Evolutionary conservation across 2,113 vertebrate genomes (phyloP).

Genomic region (Merops nubicus): DNA sequence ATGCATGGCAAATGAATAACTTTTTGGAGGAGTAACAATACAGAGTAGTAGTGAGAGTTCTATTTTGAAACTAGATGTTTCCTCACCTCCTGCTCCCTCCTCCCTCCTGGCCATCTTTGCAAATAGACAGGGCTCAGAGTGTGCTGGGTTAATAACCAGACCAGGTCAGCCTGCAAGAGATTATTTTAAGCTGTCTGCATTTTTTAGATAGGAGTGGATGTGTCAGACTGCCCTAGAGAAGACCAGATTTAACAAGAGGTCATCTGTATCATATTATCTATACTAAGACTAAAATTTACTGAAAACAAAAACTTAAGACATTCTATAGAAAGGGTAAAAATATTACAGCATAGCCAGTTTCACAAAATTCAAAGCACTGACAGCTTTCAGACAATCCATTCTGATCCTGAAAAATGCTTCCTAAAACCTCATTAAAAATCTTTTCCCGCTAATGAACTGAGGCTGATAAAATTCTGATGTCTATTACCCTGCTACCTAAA

Average conservation of each 20-base stretch:
- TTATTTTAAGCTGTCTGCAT: constrained; percentile 59
- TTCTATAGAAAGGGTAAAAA: neutral
- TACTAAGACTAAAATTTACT: constrained; percentile 16
- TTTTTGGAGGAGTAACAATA: neutral
- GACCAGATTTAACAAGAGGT: constrained; percentile 3
- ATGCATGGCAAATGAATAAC: neutral
- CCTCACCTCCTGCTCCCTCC: neutral
- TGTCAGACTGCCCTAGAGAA: constrained; percentile 11
- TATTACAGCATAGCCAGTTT: neutral
- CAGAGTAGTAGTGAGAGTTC: neutral
- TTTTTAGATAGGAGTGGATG: constrained; percentile 46
- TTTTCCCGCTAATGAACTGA: neutral
- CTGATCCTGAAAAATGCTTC: neutral
- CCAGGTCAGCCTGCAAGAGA: constrained; percentile 31
- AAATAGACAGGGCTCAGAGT: neutral
- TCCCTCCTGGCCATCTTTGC: neutral
- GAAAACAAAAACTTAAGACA: neutral
- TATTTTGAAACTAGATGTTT: neutral
- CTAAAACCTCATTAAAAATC: neutral
- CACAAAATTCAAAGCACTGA: neutral
- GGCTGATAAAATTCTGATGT: neutral
- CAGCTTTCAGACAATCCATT: neutral
- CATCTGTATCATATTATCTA: neutral
- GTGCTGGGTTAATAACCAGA: constrained; percentile 6
- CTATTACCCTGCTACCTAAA: neutral